These are phyloP conservation scores for Hylia prasina DNA, from an alignment of 2,113 vertebrate species.

Conservation along the genomic window DNA sequence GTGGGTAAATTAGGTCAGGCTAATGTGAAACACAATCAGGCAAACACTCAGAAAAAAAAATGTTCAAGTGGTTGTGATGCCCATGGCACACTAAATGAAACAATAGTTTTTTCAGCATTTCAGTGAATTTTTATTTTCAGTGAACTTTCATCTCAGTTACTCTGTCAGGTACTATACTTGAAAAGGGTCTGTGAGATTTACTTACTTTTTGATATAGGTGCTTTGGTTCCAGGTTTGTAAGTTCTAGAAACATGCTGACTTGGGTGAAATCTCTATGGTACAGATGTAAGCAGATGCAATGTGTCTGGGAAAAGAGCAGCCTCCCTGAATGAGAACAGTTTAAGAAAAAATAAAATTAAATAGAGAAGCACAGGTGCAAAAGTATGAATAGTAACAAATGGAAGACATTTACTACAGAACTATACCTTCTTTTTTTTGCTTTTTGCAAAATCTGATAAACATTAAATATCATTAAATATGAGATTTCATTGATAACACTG, in stretches of 20 bases:
- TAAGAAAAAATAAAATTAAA: neutral
- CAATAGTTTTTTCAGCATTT: neutral
- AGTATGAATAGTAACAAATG: neutral
- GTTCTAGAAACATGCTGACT: neutral
- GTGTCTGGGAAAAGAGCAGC: neutral
- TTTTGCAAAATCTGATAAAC: neutral
- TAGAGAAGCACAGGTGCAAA: neutral
- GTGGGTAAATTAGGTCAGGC: neutral
- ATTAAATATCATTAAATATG: neutral
- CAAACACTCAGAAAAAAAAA: neutral
- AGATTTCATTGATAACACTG: neutral
- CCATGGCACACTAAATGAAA: neutral
- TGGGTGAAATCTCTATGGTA: neutral
- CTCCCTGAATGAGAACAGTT: neutral
- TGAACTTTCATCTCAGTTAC: neutral
- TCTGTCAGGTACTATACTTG: neutral
- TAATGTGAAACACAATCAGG: neutral
- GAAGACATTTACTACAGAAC: neutral
- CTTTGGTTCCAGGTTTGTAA: neutral
- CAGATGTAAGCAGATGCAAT: neutral
- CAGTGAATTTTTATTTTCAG: neutral
- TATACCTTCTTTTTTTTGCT: neutral
- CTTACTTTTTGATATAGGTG: neutral
- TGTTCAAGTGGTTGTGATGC: neutral
- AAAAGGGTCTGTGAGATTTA: neutral